phyloP scores from a whole-genome alignment of 2,797 vertebrate species.

The Tokudaia tokunoshimensis region DNA sequence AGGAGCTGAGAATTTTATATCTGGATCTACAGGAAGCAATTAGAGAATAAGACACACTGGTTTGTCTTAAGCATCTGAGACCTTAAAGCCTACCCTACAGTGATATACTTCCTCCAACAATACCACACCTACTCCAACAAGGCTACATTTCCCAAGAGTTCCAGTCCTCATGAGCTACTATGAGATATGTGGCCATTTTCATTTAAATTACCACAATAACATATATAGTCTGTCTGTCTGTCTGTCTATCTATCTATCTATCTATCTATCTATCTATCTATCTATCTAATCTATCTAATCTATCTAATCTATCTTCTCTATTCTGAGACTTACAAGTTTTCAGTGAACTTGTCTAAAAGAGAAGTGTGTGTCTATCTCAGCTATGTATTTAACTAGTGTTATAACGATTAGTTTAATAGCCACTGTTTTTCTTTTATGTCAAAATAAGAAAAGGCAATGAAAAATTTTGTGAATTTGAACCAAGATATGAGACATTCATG shows the following conservation, averaged over 20 bases:
- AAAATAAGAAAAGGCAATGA: slow-evolving; percentile 20
- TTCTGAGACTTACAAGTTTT: neutral
- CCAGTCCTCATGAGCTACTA: neutral
- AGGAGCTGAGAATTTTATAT: neutral
- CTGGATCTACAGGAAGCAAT: neutral
- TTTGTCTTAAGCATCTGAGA: neutral
- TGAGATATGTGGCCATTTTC: too few relatives aligned
- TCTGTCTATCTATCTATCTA: too few relatives aligned
- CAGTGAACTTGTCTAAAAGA: neutral
- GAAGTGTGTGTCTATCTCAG: neutral
- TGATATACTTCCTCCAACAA: neutral
- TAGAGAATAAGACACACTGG: neutral
- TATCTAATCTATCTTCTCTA: too few relatives aligned
- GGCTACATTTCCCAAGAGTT: neutral
- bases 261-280: too few relatives aligned
- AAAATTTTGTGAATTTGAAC: slow-evolving; percentile 13
- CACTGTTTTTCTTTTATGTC: neutral
- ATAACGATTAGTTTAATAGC: neutral
- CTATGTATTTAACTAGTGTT: neutral
- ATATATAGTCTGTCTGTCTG: too few relatives aligned
- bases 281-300: too few relatives aligned
- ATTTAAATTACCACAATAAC: too few relatives aligned
- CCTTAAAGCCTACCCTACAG: neutral
- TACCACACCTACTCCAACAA: neutral
- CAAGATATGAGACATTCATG: neutral